Percentiles rank a stretch among this genome's conserved stretches.
Evolutionary conservation across 35 echinoderm and acorn worm genomes (phyloP).

Genomic region (Stichopus chloronotus): DNA sequence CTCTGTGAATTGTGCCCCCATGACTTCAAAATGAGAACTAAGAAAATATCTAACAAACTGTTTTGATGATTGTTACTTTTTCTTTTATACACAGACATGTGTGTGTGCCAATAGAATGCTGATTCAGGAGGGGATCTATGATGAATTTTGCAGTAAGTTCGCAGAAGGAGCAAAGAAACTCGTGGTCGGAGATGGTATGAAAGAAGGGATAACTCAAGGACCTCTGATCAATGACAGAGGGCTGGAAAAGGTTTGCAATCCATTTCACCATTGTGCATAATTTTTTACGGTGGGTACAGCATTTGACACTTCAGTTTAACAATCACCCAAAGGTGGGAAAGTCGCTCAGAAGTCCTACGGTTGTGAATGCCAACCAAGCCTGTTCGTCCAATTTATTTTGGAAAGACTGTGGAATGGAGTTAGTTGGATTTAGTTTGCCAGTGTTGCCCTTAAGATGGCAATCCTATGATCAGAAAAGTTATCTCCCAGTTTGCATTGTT

Average conservation of each 20-base stretch:
- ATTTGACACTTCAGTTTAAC: too few species aligned
- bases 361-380: neutral
- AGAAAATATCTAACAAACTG: too few species aligned
- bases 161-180: slow-evolving; percentile 60
- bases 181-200: slow-evolving; percentile 88
- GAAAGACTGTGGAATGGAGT: neutral
- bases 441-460: too few species aligned
- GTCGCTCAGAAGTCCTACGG: too few species aligned
- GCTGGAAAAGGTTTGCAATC: slow-evolving; percentile 74
- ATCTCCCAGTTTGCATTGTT: too few species aligned
- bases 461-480: too few species aligned
- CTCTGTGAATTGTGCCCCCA: too few species aligned
- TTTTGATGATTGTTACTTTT: neutral
- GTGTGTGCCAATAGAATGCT: slow-evolving; percentile 86
- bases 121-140: slow-evolving; percentile 87
- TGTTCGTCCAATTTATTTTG: neutral
- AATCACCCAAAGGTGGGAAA: too few species aligned
- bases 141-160: slow-evolving; percentile 86
- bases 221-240: slow-evolving; percentile 94
- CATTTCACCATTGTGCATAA: neutral
- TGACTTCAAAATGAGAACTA: too few species aligned
- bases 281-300: too few species aligned
- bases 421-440: too few species aligned
- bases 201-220: slow-evolving; percentile 76
- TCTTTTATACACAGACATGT: slow-evolving; percentile 71